Conservation (phyloP, 2,113 vertebrate species). For the Pogona vitticeps region DNA sequence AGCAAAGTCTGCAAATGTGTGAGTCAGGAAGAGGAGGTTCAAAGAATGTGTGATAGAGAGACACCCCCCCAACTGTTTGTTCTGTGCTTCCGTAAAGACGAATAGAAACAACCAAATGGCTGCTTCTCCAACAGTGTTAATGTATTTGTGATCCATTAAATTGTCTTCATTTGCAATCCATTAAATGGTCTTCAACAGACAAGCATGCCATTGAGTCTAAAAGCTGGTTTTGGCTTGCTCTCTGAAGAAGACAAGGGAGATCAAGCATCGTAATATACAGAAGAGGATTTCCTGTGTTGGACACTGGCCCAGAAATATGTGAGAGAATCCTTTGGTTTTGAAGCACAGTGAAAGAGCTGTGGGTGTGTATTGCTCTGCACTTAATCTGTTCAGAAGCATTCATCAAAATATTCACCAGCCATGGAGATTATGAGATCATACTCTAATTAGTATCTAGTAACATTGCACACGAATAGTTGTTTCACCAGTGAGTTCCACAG, state of each 20-base stretch:
- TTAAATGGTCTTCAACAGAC: neutral
- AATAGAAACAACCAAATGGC: conserved; percentile 32
- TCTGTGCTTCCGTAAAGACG: neutral
- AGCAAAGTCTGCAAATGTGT: no score
- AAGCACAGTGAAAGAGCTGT: neutral
- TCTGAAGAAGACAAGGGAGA: neutral
- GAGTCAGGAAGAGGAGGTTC: neutral
- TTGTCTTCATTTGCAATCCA: neutral
- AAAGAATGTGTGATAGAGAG: neutral
- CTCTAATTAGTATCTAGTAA: neutral
- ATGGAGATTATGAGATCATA: neutral
- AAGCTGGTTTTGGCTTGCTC: neutral
- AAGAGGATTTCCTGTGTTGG: neutral
- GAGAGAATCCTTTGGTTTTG: neutral
- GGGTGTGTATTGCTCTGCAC: neutral
- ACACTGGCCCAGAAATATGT: neutral
- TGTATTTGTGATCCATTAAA: conserved; percentile 19
- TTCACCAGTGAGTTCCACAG: neutral
- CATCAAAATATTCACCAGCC: neutral
- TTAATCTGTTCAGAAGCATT: neutral
- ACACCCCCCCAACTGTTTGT: neutral
- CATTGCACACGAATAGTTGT: neutral
- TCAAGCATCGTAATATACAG: neutral
- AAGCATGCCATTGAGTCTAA: no score
- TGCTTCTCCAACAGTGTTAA: neutral